Conservation (phyloP, 2,888 invertebrate genomes). For the Flexamia atlantica region DNA sequence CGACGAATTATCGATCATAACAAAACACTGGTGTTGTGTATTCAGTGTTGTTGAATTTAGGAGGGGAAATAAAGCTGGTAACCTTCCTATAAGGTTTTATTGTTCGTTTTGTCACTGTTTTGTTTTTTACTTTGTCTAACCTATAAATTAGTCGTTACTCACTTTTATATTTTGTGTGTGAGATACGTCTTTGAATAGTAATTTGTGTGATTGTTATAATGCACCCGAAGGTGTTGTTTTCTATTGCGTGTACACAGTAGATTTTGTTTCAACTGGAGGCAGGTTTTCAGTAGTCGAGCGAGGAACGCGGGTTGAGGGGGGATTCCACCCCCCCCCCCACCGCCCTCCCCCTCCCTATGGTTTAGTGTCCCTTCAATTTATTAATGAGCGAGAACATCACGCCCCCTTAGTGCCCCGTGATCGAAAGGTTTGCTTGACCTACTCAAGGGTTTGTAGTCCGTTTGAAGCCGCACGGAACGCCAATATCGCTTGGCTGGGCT, state of each 20-base stretch:
- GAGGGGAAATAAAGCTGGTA: constrained; percentile 1
- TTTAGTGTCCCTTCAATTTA: neutral
- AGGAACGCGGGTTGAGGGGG: neutral
- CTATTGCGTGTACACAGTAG: too few relatives aligned
- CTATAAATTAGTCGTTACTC: neutral
- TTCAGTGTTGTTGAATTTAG: neutral
- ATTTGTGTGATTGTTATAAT: neutral
- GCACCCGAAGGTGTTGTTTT: too few relatives aligned
- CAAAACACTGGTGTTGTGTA: neutral
- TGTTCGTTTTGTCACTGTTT: neutral
- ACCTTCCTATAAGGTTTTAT: constrained; percentile 34
- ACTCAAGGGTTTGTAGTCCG: neutral
- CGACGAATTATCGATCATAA: constrained; percentile 14
- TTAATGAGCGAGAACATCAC: neutral
- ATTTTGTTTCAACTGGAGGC: neutral
- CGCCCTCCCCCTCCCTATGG: neutral
- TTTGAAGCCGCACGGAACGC: neutral
- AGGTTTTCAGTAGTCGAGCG: neutral
- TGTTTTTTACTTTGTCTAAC: neutral
- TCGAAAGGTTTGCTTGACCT: constrained; percentile 1
- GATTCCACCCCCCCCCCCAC: neutral
- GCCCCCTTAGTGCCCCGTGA: neutral
- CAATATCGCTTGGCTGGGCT: neutral
- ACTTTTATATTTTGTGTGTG: too few relatives aligned
- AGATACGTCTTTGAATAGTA: neutral